These are phyloP conservation scores for Nebria salina DNA, from an alignment of 2,888 invertebrate species.

Conservation along the genomic window DNA sequence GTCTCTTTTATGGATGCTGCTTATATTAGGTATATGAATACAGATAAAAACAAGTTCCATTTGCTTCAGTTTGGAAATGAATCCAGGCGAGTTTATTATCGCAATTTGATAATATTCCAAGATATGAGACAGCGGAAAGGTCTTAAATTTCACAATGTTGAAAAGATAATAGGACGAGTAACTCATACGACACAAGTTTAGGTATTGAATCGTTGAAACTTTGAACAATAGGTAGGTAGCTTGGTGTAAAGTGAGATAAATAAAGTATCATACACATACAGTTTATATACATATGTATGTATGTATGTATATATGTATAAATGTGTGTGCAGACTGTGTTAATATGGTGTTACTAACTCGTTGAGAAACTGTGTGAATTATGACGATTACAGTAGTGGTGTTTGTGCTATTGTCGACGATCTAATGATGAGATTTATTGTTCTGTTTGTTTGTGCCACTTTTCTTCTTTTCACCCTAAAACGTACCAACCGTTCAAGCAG, in stretches of 20 bases:
- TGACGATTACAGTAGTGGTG: background rate
- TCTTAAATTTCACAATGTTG: slow-evolving; percentile 29
- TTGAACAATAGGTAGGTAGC: slow-evolving; percentile 21
- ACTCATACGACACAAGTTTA: slow-evolving; percentile 35
- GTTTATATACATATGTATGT: background rate
- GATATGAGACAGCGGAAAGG: background rate
- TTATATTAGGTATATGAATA: background rate
- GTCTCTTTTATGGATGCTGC: too few relatives aligned
- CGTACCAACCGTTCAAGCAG: background rate
- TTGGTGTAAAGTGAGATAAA: slow-evolving; percentile 34
- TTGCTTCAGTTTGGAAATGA: background rate
- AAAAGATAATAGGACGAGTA: slow-evolving; percentile 34
- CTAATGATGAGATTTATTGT: slow-evolving; percentile 18
- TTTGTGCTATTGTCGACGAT: slow-evolving; percentile 9
- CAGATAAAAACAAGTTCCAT: background rate
- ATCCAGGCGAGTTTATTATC: background rate
- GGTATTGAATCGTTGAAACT: slow-evolving; percentile 44
- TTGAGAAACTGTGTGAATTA: background rate
- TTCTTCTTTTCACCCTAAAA: background rate
- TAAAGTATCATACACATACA: slow-evolving; percentile 30
- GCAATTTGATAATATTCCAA: background rate
- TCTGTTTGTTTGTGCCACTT: slow-evolving; percentile 1
- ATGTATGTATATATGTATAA: too few relatives aligned
- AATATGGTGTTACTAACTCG: background rate
- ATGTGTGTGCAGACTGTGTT: background rate